These are phyloP conservation scores for Cinclus cinclus DNA, from an alignment of 2,113 vertebrate genomes.

Conservation along the genomic window DNA sequence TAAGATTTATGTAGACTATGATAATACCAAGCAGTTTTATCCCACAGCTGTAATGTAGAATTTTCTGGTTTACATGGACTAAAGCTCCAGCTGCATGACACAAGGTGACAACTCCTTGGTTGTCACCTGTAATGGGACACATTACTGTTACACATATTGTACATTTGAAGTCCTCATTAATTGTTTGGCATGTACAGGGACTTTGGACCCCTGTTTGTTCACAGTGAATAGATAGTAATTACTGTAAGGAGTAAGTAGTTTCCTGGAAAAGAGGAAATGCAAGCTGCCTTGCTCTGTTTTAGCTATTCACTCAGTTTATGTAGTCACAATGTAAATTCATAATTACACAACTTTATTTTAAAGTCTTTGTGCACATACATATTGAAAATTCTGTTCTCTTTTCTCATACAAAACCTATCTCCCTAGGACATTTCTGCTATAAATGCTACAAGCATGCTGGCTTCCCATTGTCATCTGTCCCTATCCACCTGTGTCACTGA, in stretches of 20 bases:
- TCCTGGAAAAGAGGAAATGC: not conserved
- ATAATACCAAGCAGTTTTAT: not conserved
- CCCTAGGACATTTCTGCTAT: not conserved
- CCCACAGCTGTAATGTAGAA: not conserved
- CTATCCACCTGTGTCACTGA: not conserved
- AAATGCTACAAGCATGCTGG: not conserved
- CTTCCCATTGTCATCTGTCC: not conserved
- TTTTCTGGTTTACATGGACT: not conserved
- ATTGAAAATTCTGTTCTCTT: not conserved
- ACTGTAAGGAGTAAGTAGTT: not conserved
- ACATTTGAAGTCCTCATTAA: not conserved
- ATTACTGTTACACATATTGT: not conserved
- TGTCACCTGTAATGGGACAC: not conserved
- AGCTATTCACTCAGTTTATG: not conserved
- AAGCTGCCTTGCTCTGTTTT: not conserved
- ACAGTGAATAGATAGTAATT: not conserved
- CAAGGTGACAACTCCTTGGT: not conserved
- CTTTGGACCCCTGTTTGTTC: not conserved
- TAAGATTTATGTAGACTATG: not conserved
- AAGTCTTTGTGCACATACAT: not conserved
- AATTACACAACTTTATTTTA: not conserved
- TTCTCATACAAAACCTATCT: not conserved
- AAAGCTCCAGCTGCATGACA: not conserved
- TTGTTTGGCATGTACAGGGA: not conserved
- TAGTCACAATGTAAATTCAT: not conserved